Evolutionary conservation across 1,140 invertebrate species (phyloP).

Genomic region (Drosophila sproati): DNA sequence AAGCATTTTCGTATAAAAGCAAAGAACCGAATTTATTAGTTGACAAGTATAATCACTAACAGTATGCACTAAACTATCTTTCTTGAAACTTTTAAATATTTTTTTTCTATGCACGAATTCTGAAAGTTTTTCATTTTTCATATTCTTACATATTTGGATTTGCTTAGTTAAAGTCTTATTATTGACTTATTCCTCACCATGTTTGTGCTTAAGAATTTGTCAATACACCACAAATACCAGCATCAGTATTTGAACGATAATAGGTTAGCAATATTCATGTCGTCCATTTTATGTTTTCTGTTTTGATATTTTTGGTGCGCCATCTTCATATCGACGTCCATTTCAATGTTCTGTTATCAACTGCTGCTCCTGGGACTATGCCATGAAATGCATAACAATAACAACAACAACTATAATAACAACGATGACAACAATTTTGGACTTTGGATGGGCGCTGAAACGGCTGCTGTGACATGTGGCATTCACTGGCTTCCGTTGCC

Average conservation of each 20-base stretch:
- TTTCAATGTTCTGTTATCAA: slow-evolving; percentile 71
- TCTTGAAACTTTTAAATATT: not conserved
- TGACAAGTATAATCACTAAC: too few species aligned
- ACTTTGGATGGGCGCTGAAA: slow-evolving; percentile 54
- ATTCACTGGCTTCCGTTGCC: slow-evolving; percentile 77
- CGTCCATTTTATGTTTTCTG: slow-evolving; percentile 33
- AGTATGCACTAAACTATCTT: not conserved
- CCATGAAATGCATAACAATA: slow-evolving; percentile 74
- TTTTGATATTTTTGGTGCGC: slow-evolving; percentile 48
- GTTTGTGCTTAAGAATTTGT: not conserved
- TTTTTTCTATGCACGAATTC: not conserved
- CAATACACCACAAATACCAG: not conserved
- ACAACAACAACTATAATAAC: slow-evolving; percentile 37
- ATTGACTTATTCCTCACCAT: too few species aligned
- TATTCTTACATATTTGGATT: not conserved
- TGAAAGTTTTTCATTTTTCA: too few species aligned
- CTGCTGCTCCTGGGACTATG: slow-evolving; percentile 57
- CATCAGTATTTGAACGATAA: not conserved
- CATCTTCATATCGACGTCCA: slow-evolving; percentile 74
- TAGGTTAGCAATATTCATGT: slow-evolving; percentile 37
- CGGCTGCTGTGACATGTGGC: slow-evolving; percentile 78
- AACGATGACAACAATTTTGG: slow-evolving; percentile 40
- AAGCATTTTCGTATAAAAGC: too few species aligned
- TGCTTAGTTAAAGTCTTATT: not conserved
- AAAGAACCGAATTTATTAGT: too few species aligned